Percentiles rank a stretch among this genome's conserved stretches.
Conservation (phyloP, 2,797 vertebrate species). For the Crocodylus rhombifer region DNA sequence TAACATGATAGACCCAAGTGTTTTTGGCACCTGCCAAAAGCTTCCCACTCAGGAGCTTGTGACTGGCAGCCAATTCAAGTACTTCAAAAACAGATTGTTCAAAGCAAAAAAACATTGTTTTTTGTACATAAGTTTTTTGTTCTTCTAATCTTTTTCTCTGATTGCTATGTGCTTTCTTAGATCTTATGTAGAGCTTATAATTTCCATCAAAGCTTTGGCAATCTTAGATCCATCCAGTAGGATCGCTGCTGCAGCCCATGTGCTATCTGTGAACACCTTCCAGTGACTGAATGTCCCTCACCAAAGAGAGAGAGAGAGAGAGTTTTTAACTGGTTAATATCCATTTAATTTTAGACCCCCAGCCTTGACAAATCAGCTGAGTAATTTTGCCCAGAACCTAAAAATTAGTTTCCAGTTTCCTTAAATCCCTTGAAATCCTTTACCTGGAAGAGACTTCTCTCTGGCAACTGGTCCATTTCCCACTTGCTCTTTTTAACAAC, state of each 20-base stretch:
- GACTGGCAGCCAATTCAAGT: fast-evolving
- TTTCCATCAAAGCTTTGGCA: not conserved
- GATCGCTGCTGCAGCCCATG: not conserved
- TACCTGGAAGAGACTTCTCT: not conserved
- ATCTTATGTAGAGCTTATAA: not conserved
- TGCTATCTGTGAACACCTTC: not conserved
- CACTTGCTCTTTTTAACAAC: not conserved
- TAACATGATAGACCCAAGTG: not conserved
- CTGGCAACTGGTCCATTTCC: not conserved
- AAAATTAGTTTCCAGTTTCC: not conserved
- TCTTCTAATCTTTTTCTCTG: too few species aligned
- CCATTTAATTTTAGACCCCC: not conserved
- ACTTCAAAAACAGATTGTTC: not conserved
- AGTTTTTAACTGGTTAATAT: not conserved
- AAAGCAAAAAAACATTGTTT: not conserved
- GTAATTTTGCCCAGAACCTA: not conserved
- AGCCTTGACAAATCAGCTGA: not conserved
- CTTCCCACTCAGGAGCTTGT: not conserved
- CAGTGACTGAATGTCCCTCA: not conserved
- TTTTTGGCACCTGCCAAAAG: not conserved
- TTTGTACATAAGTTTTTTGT: not conserved
- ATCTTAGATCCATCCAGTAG: not conserved
- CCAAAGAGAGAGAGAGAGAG: too few species aligned
- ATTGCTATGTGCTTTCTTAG: not conserved
- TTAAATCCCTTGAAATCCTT: not conserved